Base-by-base conservation (phyloP, 2,888 invertebrate genomes). In the Aspidiotus rigidus region DNA sequence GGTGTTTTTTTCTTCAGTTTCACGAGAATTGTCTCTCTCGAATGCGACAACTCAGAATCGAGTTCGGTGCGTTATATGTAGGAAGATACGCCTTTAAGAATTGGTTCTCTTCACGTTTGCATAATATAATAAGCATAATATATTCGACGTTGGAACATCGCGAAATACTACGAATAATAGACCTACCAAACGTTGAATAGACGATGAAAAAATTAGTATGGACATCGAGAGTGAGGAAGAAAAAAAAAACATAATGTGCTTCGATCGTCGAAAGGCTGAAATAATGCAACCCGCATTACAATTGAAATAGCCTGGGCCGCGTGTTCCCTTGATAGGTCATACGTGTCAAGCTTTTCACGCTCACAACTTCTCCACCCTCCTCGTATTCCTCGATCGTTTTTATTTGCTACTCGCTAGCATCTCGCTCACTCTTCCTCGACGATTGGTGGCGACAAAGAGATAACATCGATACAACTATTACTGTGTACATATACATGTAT, bases 211-310 rank as follows among this genome's bases (percentile, higher is more conserved):
- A 28, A 28, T 28, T 28, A 28, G 28, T 28, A 28, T 5, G 28
- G 28, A 28, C 28, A 28, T 28, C 28, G 5, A 28, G 28, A 28
- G 28, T 28, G 28, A 28, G 28, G 49, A 3, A 13, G 49, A 2
- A 49, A 49, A 49, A 49, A 6, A 49, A 13, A 49, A 49, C 49
- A 11, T 11, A 6, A 49, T 2, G 11, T 13, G 49, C 49, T 11
- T n/a, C 49, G 49, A 49, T 49, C n/a, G 49, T 49, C 49, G 49
- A 49, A 49, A 49, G 49, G 49, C 10, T 49, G 49, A 49, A 49
- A 49, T 49, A 49, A 49, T 49, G 49, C n/a, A 49, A 49, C 49
- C 49, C 49, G 10, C 49, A n/a, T 49, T n/a, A 49, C 49, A 49
- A 49, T n/a, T 49, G 49, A 49, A 49, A 49, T 3, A 11, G 49